Percentiles rank a stretch among this genome's conserved stretches.
phyloP scores from a whole-genome alignment of 2,888 invertebrate species.

The Ypsolopha sequella region DNA sequence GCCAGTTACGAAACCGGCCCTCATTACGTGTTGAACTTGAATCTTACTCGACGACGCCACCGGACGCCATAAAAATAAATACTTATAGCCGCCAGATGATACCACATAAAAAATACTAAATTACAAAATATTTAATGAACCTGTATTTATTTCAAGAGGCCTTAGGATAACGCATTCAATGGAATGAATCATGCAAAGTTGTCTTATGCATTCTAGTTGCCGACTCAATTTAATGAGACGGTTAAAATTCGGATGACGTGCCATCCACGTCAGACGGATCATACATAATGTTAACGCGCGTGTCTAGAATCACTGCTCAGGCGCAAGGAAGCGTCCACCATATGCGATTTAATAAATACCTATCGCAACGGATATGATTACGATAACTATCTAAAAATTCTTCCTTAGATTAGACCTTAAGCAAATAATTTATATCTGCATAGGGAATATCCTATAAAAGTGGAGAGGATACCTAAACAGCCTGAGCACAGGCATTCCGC shows the following conservation, averaged over 20 bases:
- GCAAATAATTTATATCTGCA: neutral
- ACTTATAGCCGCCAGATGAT: neutral
- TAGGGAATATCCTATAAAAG: neutral
- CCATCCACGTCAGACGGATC: constrained; percentile 46
- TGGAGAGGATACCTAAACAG: neutral
- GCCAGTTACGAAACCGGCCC: constrained; percentile 42
- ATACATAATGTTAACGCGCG: constrained; percentile 52
- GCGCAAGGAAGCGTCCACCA: constrained; percentile 6
- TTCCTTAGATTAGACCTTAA: too few species aligned
- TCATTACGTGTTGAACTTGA: constrained; percentile 46
- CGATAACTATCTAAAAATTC: too few species aligned
- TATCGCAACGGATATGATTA: neutral
- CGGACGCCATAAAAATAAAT: constrained; percentile 13
- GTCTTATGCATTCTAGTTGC: constrained; percentile 18
- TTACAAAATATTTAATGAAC: neutral
- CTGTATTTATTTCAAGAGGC: constrained; percentile 12
- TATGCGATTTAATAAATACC: neutral
- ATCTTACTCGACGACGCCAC: constrained; percentile 10
- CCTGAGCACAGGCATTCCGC: neutral
- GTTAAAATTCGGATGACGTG: constrained; percentile 59
- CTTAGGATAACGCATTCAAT: constrained; percentile 18
- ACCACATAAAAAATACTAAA: neutral
- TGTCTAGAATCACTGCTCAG: constrained; percentile 12
- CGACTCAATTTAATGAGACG: constrained; percentile 53
- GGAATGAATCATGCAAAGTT: too few species aligned